A percentile compares a stretch with the other conserved stretches of the same genome.
Evolutionary conservation across 2,888 invertebrate genomes (phyloP).

Genomic region (Tricholauxania praeusta): DNA sequence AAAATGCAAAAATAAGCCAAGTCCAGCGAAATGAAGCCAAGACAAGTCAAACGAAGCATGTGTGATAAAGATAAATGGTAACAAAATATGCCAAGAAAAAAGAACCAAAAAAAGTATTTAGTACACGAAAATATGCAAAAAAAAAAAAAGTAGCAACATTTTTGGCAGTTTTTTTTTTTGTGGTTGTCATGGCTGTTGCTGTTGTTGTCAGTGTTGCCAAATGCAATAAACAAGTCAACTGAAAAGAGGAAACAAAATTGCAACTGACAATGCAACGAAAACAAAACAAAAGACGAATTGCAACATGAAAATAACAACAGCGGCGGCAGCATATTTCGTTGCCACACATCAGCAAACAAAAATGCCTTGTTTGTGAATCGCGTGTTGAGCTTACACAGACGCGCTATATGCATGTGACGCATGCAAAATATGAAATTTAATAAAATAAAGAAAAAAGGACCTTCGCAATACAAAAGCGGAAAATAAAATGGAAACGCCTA

Average conservation of each 20-base stretch:
- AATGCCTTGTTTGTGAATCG: background rate
- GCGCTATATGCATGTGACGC: too few relatives aligned
- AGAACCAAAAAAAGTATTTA: background rate
- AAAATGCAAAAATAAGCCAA: background rate
- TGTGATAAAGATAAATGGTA: constrained; percentile 40
- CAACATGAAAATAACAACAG: too few relatives aligned
- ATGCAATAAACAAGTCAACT: constrained; percentile 20
- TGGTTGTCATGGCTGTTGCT: background rate
- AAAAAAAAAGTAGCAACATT: background rate
- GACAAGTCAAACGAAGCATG: constrained; percentile 29
- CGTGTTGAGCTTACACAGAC: background rate
- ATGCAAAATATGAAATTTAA: background rate
- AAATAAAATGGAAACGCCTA: constrained; percentile 17
- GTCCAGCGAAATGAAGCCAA: background rate
- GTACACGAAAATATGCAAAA: background rate
- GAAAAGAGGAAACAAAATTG: background rate
- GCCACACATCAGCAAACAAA: background rate
- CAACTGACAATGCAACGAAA: constrained; percentile 3
- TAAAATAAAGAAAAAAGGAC: background rate
- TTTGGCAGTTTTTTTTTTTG: constrained; percentile 10
- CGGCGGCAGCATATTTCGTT: background rate
- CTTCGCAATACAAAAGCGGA: background rate
- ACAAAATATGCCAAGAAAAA: constrained; percentile 23
- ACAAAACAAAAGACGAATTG: too few relatives aligned
- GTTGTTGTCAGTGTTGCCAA: constrained; percentile 11